Percentiles rank a stretch among this genome's conserved stretches.
phyloP scores from a whole-genome alignment of 64 coral and sea anemone species.

The Montipora sp. region DNA sequence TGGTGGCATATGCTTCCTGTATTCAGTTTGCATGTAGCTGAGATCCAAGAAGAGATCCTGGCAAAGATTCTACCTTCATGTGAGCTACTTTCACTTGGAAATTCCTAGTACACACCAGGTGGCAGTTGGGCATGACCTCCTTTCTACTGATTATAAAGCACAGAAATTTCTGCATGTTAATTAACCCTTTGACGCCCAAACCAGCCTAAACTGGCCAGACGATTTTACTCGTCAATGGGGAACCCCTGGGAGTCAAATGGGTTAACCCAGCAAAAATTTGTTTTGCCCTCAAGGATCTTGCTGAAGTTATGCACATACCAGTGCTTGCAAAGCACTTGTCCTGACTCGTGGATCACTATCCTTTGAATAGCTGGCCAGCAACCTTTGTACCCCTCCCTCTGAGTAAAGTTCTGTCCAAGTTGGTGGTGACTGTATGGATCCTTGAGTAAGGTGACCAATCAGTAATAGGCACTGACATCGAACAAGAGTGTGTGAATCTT shows the following conservation, averaged over 20 bases:
- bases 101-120: too few species aligned
- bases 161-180: too few species aligned
- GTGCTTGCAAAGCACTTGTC: conserved; percentile 86
- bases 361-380: conserved; percentile 74
- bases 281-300: too few species aligned
- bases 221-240: too few species aligned
- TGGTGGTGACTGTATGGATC: conserved; percentile 30
- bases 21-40: too few species aligned
- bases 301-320: conserved; percentile 59
- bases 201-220: not conserved
- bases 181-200: too few species aligned
- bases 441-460: conserved; percentile 78
- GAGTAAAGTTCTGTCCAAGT: conserved; percentile 8
- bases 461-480: conserved; percentile 84
- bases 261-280: too few species aligned
- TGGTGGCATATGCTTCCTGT: too few species aligned
- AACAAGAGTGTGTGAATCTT: conserved; percentile 82
- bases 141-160: too few species aligned
- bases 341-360: conserved; percentile 96
- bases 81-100: not conserved
- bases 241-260: too few species aligned
- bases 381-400: conserved; percentile 53
- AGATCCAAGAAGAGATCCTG: not conserved
- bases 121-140: too few species aligned
- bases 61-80: not conserved